Conservation (phyloP, 2,113 vertebrate genomes). For the Beaufortia kweichowensis region DNA sequence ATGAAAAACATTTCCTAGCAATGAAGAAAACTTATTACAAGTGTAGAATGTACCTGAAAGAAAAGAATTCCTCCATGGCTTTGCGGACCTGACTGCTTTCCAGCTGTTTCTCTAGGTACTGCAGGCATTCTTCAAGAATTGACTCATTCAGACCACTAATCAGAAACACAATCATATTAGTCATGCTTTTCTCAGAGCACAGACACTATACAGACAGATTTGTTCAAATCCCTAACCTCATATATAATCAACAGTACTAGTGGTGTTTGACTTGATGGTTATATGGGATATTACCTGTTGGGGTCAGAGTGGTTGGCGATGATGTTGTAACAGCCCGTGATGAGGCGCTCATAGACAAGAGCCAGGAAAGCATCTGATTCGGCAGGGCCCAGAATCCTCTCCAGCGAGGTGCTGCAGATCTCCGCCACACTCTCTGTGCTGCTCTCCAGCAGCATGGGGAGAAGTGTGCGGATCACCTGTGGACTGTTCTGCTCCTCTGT, state of each 20-base stretch:
- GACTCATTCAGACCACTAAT: conserved; percentile 92
- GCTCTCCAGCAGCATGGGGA: conserved; percentile 91
- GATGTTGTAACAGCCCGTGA: conserved; percentile 94
- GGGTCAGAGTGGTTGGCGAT: conserved; percentile 92
- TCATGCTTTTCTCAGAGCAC: neutral
- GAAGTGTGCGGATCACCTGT: conserved; percentile 85
- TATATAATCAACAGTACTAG: neutral
- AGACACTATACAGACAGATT: neutral
- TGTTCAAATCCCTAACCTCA: neutral
- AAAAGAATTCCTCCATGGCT: conserved; percentile 98
- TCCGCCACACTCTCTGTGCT: conserved; percentile 95
- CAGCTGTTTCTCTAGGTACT: conserved; percentile 94
- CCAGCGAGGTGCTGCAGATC: conserved; percentile 90
- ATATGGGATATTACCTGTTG: conserved; percentile 75
- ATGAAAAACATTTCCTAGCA: neutral
- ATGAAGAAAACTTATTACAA: neutral
- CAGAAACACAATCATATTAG: conserved; percentile 23
- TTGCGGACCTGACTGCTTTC: conserved; percentile 94
- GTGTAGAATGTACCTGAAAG: conserved; percentile 80
- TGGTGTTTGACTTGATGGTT: neutral
- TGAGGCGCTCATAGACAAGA: conserved; percentile 89
- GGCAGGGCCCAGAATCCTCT: conserved; percentile 89
- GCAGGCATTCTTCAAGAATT: conserved; percentile 93
- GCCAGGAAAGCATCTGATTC: conserved; percentile 95
- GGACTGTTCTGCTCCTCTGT: conserved; percentile 89